phyloP scores from a whole-genome alignment of 2,113 vertebrate species.

The Pygoscelis antarcticus region DNA sequence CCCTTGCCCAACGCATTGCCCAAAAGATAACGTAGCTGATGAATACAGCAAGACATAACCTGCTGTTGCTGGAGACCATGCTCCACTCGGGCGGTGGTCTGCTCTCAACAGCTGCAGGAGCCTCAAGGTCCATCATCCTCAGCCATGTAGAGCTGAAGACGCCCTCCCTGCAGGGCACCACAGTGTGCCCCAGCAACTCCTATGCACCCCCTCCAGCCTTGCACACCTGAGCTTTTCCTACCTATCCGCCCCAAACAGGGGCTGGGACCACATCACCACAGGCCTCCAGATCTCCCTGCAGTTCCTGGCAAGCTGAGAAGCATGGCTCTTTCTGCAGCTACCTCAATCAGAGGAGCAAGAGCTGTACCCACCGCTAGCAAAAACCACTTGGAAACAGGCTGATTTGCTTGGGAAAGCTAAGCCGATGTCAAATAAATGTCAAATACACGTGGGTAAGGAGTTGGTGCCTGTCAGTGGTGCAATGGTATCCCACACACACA shows the following conservation, averaged over 20 bases:
- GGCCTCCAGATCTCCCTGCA: not conserved
- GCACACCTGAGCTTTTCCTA: not conserved
- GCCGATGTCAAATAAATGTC: not conserved
- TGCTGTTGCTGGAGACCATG: not conserved
- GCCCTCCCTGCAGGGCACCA: not conserved
- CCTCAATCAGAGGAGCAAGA: not conserved
- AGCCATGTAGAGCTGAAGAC: not conserved
- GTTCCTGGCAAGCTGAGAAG: not conserved
- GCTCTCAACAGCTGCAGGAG: fast-evolving
- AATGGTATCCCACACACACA: not conserved
- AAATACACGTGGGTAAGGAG: not conserved
- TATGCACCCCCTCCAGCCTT: not conserved
- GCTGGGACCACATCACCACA: not conserved
- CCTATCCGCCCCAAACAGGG: not conserved
- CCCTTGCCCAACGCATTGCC: not conserved
- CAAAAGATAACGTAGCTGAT: not conserved
- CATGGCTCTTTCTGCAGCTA: not conserved
- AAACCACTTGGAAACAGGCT: not conserved
- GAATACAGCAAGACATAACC: not conserved
- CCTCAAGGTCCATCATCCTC: not conserved
- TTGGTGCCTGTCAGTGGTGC: not conserved
- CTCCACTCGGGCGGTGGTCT: not conserved
- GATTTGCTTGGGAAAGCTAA: not conserved
- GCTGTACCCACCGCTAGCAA: not conserved
- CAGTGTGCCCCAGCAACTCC: fast-evolving